Conservation (phyloP, 2,797 vertebrate genomes). For the Adrianichthys oophorus region DNA sequence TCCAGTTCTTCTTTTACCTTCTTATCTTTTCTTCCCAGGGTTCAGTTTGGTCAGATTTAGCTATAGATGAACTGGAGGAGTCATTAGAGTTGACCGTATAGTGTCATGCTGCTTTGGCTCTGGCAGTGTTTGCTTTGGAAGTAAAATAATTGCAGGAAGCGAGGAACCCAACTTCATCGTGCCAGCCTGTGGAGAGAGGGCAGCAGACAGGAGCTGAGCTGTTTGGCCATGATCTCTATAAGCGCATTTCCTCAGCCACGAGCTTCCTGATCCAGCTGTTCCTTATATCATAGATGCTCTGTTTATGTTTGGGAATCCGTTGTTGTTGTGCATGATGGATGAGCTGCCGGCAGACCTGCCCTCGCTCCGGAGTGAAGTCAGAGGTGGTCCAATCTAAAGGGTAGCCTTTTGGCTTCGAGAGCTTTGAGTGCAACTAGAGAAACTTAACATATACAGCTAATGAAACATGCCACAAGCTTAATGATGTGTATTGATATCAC, state of each 20-base stretch:
- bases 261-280: constrained; percentile 68
- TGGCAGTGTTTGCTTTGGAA: constrained; percentile 72
- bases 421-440: constrained; percentile 76
- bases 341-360: constrained; percentile 77
- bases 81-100: constrained; percentile 62
- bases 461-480: constrained; percentile 31
- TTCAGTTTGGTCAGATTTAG: constrained; percentile 47
- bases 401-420: constrained; percentile 65
- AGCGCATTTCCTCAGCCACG: constrained; percentile 70
- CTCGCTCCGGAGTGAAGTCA: constrained; percentile 71
- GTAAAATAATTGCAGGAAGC: constrained; percentile 80
- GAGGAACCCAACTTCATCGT: constrained; percentile 74
- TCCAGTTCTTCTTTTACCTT: neutral
- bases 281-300: constrained; percentile 81
- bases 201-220: constrained; percentile 72
- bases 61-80: constrained; percentile 53
- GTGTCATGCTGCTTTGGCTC: constrained; percentile 64
- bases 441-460: constrained; percentile 57
- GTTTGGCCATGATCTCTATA: constrained; percentile 71
- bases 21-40: constrained; percentile 23
- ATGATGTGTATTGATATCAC: constrained; percentile 62
- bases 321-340: constrained; percentile 82
- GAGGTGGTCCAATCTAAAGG: constrained; percentile 81
- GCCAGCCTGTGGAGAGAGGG: constrained; percentile 63
- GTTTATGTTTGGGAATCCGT: constrained; percentile 82